Percentiles rank a stretch among this genome's conserved stretches.
Evolutionary conservation across 2,888 invertebrate genomes (phyloP).

Genomic region (Athalia circularis): DNA sequence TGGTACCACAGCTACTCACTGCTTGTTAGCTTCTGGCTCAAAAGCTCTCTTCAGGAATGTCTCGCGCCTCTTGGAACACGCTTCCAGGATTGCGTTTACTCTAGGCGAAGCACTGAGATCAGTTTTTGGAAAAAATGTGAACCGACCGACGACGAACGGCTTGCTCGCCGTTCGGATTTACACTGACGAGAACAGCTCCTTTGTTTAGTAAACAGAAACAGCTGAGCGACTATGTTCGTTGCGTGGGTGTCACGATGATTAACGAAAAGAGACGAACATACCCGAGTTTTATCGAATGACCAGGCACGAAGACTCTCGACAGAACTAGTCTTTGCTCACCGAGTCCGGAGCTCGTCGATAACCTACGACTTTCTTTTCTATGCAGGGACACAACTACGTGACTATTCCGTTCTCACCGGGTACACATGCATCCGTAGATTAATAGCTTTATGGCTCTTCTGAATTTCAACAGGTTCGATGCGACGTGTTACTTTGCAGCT

Average conservation of each 20-base stretch:
- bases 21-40: conserved; percentile 15
- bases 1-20: conserved; percentile 32
- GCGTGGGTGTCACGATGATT: conserved; percentile 33
- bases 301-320: conserved; percentile 1
- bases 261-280: neutral
- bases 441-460: conserved; percentile 2
- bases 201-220: conserved; percentile 74
- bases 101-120: conserved; percentile 12
- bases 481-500: neutral
- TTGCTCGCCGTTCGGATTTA: conserved; percentile 63
- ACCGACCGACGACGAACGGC: conserved; percentile 50
- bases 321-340: conserved; percentile 33
- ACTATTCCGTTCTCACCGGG: too few relatives aligned
- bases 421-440: too few relatives aligned
- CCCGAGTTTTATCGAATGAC: too few relatives aligned
- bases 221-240: conserved; percentile 63
- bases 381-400: too few relatives aligned
- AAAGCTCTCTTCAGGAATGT: conserved; percentile 26
- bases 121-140: conserved; percentile 6
- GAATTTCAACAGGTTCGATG: neutral
- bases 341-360: conserved; percentile 29
- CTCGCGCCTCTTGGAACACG: conserved; percentile 21
- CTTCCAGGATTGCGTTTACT: conserved; percentile 32
- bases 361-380: conserved; percentile 34
- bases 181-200: conserved; percentile 62